Evolutionary conservation across 2,113 vertebrate species (phyloP), one percentile per base, ranked within the genome.

Genomic region (Diphyllodes magnificus): DNA sequence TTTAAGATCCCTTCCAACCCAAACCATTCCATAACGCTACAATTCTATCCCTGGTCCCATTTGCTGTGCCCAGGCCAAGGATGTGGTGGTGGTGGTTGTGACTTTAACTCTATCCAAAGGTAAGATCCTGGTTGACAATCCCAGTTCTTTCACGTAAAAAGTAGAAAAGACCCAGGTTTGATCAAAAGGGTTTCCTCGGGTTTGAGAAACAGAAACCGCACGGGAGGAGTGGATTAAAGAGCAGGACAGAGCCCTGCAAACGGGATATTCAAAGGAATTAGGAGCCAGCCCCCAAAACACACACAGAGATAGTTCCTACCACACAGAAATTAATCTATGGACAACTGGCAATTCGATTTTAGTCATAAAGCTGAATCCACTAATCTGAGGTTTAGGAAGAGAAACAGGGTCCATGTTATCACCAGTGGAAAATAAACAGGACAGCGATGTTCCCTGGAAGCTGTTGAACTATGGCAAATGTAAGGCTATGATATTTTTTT

Each of bases 381-480:
- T 37, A 4, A 40, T 5, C 16, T 50, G 35, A 75, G 45, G 10
- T 28, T 75, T 13, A 40, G 10, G 7, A 33, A 80, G 2, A 33
- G 15, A 51, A 93, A 33, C 0, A 0, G 4, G 2, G 10, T 27
- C 23, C 8, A 0, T 1, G 7, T 11, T 23, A 27, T 19, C 9
- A n/a, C 3, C 30, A 7, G 31, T 47, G 22, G 27, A 45, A 80
- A 86, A 76, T 11, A 25, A 72, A n/a, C 4, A 11, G 2, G 14
- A n/a, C 24, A 20, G 11, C 9, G 24, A 6, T 28, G 5, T 21
- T 31, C 31, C 56, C 27, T 27, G 25, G 50, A 19, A 83, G 47
- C 24, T 33, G 44, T 7, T 42, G 50, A 27, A 16, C 47, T 42
- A 8, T 3, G 4, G 39, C 30, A 49, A 35, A 15, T 3, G 4